Conservation (phyloP, 2,797 vertebrate species). For the Denticeps clupeoides region DNA sequence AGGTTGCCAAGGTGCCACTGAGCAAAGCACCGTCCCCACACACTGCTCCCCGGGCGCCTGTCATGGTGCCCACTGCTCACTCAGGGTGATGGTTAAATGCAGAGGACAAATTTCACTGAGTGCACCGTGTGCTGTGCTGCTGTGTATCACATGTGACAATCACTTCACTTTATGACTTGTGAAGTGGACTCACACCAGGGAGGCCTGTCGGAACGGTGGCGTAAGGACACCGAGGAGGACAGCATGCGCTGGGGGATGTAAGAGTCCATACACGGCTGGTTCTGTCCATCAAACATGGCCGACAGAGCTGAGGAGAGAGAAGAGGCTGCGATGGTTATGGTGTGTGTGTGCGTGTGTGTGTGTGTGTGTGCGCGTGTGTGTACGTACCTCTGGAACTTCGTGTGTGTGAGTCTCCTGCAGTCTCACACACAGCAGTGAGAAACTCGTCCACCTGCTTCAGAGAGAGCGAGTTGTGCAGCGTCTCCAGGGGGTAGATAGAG, state of each 20-base stretch:
- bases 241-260: constrained; percentile 80
- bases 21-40: too few species aligned
- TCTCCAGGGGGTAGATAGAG: constrained; percentile 93
- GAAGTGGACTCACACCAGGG: constrained; percentile 93
- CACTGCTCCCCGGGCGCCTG: too few species aligned
- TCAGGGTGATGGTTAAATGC: too few species aligned
- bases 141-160: too few species aligned
- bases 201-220: constrained; percentile 78
- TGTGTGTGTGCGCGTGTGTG: not conserved
- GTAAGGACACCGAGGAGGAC: constrained; percentile 65
- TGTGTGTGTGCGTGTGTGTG: not conserved
- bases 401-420: constrained; percentile 64
- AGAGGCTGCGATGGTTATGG: too few species aligned
- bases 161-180: too few species aligned
- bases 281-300: constrained; percentile 77
- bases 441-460: constrained; percentile 89
- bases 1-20: too few species aligned
- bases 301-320: constrained; percentile 59
- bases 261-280: constrained; percentile 67
- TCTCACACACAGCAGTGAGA: constrained; percentile 74
- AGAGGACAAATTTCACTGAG: too few species aligned
- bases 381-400: constrained; percentile 72
- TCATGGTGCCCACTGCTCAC: too few species aligned
- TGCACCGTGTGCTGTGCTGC: too few species aligned
- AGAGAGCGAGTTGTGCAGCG: constrained; percentile 95